Evolutionary conservation across 2,888 invertebrate species (phyloP).

Genomic region (Balanococcus diminutus): DNA sequence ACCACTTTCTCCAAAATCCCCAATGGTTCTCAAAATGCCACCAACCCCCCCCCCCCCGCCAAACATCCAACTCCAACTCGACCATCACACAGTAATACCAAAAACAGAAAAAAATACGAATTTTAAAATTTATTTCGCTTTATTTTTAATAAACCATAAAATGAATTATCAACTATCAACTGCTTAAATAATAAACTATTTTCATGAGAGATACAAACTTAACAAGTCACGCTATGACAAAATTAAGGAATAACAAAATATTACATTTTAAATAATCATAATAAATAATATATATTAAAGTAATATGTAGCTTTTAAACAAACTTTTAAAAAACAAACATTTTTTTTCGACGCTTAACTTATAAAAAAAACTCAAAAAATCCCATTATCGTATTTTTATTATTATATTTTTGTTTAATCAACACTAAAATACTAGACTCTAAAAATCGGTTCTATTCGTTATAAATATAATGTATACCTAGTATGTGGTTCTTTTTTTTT

Average conservation of each 20-base stretch:
- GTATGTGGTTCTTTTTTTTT: too few species aligned
- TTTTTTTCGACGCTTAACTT: not conserved
- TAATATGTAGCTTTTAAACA: constrained; percentile 15
- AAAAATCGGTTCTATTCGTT: not conserved
- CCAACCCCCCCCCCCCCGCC: too few species aligned
- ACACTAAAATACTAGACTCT: not conserved
- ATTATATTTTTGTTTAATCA: not conserved
- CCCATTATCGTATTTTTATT: not conserved
- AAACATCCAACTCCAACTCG: too few species aligned
- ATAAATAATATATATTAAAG: constrained; percentile 8
- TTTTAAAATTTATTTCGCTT: constrained; percentile 38
- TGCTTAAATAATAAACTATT: constrained; percentile 43
- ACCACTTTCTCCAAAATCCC: too few species aligned
- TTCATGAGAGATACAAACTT: constrained; percentile 52
- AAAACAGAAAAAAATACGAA: too few species aligned
- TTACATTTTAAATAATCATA: constrained; percentile 43
- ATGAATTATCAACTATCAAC: constrained; percentile 37
- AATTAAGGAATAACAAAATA: constrained; percentile 51
- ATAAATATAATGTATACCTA: not conserved
- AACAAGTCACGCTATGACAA: constrained; percentile 53
- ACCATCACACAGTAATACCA: too few species aligned
- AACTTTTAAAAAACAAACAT: not conserved
- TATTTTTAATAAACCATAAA: constrained; percentile 51
- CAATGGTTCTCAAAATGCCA: too few species aligned
- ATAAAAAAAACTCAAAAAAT: not conserved